These are phyloP conservation scores for Andrena camellia DNA, from an alignment of 2,888 invertebrate genomes.

Conservation along the genomic window DNA sequence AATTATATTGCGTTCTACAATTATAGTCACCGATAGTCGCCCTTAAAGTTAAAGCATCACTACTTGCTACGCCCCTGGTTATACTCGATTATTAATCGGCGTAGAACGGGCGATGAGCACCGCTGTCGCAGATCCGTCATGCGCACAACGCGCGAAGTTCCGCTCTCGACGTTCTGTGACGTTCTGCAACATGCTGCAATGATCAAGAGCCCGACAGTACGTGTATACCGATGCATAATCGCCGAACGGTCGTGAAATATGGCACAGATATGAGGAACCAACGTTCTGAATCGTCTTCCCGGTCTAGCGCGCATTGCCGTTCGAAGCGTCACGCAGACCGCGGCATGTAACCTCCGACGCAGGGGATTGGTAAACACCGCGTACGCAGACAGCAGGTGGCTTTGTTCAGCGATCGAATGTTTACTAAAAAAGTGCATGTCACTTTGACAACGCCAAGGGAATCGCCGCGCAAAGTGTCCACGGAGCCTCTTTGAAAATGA, in stretches of 20 bases:
- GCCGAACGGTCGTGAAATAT: conserved; percentile 4
- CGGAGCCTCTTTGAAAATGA: conserved; percentile 85
- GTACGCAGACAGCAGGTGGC: conserved; percentile 42
- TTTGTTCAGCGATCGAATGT: conserved; percentile 34
- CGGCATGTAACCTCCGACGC: conserved; percentile 37
- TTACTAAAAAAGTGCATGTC: conserved; percentile 35
- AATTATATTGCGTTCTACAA: too few relatives aligned
- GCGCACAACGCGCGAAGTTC: conserved; percentile 29
- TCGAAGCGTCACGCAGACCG: background rate
- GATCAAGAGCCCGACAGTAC: conserved; percentile 16
- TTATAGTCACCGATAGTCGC: too few relatives aligned
- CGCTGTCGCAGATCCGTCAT: conserved; percentile 29
- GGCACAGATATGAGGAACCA: conserved; percentile 28
- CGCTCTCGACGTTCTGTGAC: background rate
- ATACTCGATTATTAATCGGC: background rate
- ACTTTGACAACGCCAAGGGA: conserved; percentile 6
- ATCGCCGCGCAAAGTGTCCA: conserved; percentile 18
- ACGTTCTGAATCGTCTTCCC: conserved; percentile 34
- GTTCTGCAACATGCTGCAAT: conserved; percentile 16
- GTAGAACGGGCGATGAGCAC: conserved; percentile 13
- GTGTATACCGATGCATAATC: conserved; percentile 32
- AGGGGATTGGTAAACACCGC: conserved; percentile 37
- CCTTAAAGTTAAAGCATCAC: background rate
- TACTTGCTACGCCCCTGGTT: background rate
- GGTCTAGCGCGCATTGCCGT: background rate